Evolutionary conservation across 2,113 vertebrate species (phyloP), one percentile per base, ranked within the genome.

Genomic region (Apteryx mantelli): DNA sequence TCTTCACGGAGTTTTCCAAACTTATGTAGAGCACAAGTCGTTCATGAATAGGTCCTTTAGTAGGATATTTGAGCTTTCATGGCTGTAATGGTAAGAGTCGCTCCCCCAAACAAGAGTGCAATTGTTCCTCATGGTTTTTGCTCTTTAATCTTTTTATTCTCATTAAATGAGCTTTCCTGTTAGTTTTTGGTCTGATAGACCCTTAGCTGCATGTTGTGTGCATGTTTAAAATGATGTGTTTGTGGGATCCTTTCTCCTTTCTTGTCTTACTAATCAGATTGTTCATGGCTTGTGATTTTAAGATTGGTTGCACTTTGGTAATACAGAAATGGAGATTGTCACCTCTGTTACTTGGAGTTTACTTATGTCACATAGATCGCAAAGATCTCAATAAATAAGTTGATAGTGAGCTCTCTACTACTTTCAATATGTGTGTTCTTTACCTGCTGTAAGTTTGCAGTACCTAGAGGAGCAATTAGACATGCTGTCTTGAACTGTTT

Each of bases 181-280:
- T 95, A 86, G 85, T n/a, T 21, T 84, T 75, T 44, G 17, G 18
- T 16, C 17, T 14, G 3, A 40, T 63, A 40, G 75, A 68, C 66
- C 10, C 6, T 19, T 52, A 76, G 32, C 15, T 73, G 42, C 52
- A 20, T 65, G 68, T 71, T 46, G 9, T 65, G 26, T 82, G 88
- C 64, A 28, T 7, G 18, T 76, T 81, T 81, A 25, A 95, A 53
- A 91, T 48, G 3, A 8, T 22, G 15, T 16, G 15, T 64, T 86
- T 63, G n/a, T 74, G 70, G 16, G 40, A 32, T 91, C 36, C 26
- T 81, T 85, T 61, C 58, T 91, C 36, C 26, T 81, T 85, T 61
- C 58, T n/a, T 88, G 44, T 50, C n/a, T 85, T 86, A 73, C 96
- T 98, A 95, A 97, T 82, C 38, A 60, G 56, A 48, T 84, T 94